Conservation (phyloP, 2,113 vertebrate genomes). For the Cavia porcellus region DNA sequence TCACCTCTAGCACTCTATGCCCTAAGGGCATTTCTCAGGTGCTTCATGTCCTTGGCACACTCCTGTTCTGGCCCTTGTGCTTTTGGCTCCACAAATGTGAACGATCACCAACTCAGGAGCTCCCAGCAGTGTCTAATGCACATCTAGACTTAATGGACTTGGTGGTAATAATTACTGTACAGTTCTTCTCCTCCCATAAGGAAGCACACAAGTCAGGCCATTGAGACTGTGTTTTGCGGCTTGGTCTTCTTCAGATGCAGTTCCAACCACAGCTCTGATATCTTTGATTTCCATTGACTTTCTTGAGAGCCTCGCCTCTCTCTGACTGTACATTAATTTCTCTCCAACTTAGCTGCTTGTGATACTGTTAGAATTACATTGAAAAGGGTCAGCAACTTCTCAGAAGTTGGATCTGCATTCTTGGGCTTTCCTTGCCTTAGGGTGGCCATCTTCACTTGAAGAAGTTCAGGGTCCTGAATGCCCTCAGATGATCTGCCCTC, state of each 20-base stretch:
- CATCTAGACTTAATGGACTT: neutral
- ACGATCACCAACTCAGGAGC: too few relatives aligned
- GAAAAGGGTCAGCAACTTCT: neutral
- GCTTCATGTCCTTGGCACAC: too few relatives aligned
- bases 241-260: neutral
- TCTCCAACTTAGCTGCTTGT: neutral
- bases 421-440: neutral
- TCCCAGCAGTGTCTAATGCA: neutral
- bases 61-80: too few relatives aligned
- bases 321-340: neutral
- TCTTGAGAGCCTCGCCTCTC: neutral
- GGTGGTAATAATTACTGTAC: neutral
- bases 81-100: too few relatives aligned
- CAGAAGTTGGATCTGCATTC: neutral
- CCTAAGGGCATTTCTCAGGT: too few relatives aligned
- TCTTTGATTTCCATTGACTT: neutral
- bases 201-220: neutral
- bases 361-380: neutral
- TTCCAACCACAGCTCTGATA: neutral
- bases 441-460: neutral
- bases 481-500: neutral
- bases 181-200: neutral
- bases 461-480: neutral
- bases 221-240: neutral
- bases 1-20: too few relatives aligned